Evolutionary conservation across 1,140 invertebrate species (phyloP), one percentile per base, ranked within the genome.

Genomic region (Eulimnadia texana): DNA sequence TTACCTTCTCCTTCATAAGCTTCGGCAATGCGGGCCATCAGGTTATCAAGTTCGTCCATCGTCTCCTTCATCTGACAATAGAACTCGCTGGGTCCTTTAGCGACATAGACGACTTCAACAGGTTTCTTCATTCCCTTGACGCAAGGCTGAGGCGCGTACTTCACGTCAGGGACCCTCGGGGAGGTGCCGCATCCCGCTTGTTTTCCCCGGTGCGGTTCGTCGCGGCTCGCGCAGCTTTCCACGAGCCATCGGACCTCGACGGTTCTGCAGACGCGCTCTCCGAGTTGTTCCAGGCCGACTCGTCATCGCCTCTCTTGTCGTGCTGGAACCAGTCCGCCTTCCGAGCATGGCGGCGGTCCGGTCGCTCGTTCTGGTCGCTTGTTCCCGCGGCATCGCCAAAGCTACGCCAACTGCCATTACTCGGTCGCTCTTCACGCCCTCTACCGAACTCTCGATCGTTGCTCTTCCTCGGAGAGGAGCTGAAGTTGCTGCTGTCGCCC

Each of bases 61-160:
- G 74, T 68, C 11, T 72, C 68, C 19, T 50, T 65, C 11, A 78
- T 66, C 23, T 78, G 75, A 16, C 79, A 49, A 64, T 73, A 79
- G 62, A 80, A 80, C 33, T 9, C 6, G 9, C 73, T 68, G 1
- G 65, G 64, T n/a, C 76, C 75, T 62, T 58, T 72, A 19, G 66
- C 66, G 3, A 68, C 62, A 57, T 66, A 72, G 20, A 70, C 67
- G 1, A 75, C 27, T 62, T 70, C 66, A 16, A 72, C 72, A 25
- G 62, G 65, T 63, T 72, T 70, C 13, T 62, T 59, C 11, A 64
- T 55, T 27, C 69, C 70, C 28, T 70, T 27, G 16, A 61, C n/a
- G 3, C 25, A 16, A n/a, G 22, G 20, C 22, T 53, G 60, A 9
- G 2, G 27, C 28, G 49, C 20, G 28, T 61, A 61, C 16, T 42